Conservation (phyloP, 2,797 vertebrate genomes). For the Huso huso region DNA sequence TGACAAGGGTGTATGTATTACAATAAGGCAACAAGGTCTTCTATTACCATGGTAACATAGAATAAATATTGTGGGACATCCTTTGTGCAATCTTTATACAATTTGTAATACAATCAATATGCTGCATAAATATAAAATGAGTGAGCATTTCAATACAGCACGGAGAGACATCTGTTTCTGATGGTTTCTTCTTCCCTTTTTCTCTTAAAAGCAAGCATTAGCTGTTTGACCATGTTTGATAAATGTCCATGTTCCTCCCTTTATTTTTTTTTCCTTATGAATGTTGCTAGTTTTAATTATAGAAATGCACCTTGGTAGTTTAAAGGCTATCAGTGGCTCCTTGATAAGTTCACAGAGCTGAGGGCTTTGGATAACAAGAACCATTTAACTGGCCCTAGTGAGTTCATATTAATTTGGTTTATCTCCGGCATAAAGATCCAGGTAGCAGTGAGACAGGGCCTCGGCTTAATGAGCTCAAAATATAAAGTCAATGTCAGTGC, state of each 20-base stretch:
- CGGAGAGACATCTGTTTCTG: no score
- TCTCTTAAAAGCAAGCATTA: neutral
- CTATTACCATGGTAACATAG: no score
- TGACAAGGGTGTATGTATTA: no score
- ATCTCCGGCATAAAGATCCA: conserved; percentile 56
- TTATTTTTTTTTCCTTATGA: conserved; percentile 40
- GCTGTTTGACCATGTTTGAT: conserved; percentile 43
- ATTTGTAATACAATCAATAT: no score
- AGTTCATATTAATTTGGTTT: conserved; percentile 76
- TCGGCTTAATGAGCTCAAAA: conserved; percentile 67
- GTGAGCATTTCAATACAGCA: no score
- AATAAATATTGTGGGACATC: no score
- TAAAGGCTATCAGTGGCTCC: conserved; percentile 67
- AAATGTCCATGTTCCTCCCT: conserved; percentile 51
- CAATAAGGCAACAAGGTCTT: no score
- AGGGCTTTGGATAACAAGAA: conserved; percentile 48
- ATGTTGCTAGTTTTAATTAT: conserved; percentile 67
- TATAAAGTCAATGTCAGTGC: conserved; percentile 65
- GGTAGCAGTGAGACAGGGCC: conserved; percentile 67
- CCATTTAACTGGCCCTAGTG: conserved; percentile 60
- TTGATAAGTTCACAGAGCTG: conserved; percentile 64
- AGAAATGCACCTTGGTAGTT: conserved; percentile 68
- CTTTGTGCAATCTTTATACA: no score
- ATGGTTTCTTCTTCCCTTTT: no score
- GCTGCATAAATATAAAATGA: no score